Evolutionary conservation across 2,888 invertebrate species (phyloP).

Genomic region (Agriotes lineatus): DNA sequence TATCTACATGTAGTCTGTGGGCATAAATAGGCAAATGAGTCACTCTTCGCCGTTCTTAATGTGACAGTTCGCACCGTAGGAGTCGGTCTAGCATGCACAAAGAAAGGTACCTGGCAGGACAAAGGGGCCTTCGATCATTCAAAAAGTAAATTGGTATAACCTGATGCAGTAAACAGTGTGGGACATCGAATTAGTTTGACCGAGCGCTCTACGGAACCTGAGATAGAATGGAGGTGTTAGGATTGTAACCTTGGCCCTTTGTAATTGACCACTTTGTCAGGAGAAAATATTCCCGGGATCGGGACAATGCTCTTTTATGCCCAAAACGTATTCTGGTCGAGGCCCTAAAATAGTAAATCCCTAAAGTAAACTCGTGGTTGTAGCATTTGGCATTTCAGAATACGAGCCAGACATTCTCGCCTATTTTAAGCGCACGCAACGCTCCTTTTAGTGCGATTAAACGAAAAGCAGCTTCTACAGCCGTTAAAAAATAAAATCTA

Average conservation of each 20-base stretch:
- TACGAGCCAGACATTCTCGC: too few relatives aligned
- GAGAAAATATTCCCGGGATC: slow-evolving; percentile 37
- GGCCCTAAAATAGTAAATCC: slow-evolving; percentile 21
- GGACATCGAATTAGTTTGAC: slow-evolving; percentile 40
- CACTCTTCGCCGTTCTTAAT: slow-evolving; percentile 18
- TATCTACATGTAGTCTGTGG: slow-evolving; percentile 18
- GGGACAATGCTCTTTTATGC: slow-evolving; percentile 37
- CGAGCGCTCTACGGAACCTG: slow-evolving; percentile 38
- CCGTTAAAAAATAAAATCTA: too few relatives aligned
- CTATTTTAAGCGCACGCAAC: too few relatives aligned
- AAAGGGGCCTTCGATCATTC: slow-evolving; percentile 27
- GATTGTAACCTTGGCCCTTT: slow-evolving; percentile 46
- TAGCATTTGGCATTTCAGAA: too few relatives aligned
- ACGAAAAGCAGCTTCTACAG: too few relatives aligned
- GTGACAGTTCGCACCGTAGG: slow-evolving; percentile 18
- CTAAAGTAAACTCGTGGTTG: slow-evolving; percentile 18
- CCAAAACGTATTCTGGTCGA: slow-evolving; percentile 18
- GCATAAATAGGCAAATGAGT: slow-evolving; percentile 24
- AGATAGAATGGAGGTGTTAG: slow-evolving; percentile 46
- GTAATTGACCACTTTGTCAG: slow-evolving; percentile 45
- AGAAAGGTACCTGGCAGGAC: slow-evolving; percentile 27
- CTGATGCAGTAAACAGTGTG: slow-evolving; percentile 32
- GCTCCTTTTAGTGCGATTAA: too few relatives aligned
- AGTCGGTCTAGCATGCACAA: neutral
- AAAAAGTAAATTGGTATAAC: slow-evolving; percentile 40